Evolutionary conservation across 2,888 invertebrate species (phyloP).

Genomic region (Nyleta sp.): DNA sequence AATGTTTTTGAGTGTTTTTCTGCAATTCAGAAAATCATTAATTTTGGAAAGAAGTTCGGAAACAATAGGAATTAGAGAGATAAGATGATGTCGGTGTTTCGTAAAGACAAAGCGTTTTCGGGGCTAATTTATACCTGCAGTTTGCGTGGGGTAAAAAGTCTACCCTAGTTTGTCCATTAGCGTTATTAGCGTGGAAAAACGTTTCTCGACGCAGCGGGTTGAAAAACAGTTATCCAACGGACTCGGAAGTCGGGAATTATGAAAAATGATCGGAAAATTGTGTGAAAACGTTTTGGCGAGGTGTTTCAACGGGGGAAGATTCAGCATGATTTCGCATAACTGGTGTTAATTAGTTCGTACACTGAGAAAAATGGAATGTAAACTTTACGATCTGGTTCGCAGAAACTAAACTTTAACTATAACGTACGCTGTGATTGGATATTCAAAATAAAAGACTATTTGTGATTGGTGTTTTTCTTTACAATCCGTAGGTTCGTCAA

Average conservation of each 20-base stretch:
- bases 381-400: too few species aligned
- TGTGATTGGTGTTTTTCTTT: too few species aligned
- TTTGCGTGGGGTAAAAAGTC: constrained; percentile 6
- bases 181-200: constrained; percentile 14
- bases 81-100: constrained; percentile 11
- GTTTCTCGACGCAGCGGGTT: constrained; percentile 20
- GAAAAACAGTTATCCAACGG: constrained; percentile 7
- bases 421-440: too few species aligned
- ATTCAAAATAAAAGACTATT: too few species aligned
- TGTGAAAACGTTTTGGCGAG: constrained; percentile 28
- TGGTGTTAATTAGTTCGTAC: constrained; percentile 8
- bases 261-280: constrained; percentile 23
- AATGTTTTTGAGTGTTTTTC: neutral
- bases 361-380: too few species aligned
- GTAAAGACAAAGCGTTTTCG: constrained; percentile 12
- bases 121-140: constrained; percentile 4
- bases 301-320: neutral
- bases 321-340: constrained; percentile 36
- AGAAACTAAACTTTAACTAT: too few species aligned
- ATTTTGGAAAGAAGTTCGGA: neutral
- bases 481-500: too few species aligned
- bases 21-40: constrained; percentile 25
- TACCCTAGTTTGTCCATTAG: constrained; percentile 30
- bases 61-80: constrained; percentile 20
- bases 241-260: constrained; percentile 4